Conservation (phyloP, 2,797 vertebrate species). For the Toxotes lorentzi region DNA sequence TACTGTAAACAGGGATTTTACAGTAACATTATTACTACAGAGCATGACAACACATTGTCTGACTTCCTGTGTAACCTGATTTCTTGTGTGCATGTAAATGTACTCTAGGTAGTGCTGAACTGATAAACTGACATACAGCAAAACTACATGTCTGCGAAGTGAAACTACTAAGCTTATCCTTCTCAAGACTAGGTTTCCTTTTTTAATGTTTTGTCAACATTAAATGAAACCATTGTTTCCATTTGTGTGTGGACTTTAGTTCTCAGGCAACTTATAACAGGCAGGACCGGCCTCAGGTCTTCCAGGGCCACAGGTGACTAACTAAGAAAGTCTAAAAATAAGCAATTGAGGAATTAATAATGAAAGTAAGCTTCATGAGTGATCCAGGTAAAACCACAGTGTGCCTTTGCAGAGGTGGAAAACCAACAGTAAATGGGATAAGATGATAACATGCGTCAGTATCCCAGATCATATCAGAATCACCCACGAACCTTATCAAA, state of each 20-base stretch:
- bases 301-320: background rate
- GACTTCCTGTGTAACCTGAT: background rate
- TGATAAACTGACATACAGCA: no score
- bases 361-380: background rate
- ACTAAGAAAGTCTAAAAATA: background rate
- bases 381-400: background rate
- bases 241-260: background rate
- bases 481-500: background rate
- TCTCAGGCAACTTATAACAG: background rate
- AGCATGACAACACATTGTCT: background rate
- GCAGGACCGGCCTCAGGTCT: no score
- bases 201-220: background rate
- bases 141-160: no score
- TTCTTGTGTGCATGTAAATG: background rate
- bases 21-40: background rate
- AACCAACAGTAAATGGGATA: background rate
- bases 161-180: no score
- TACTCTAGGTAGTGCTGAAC: background rate
- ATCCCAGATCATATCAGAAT: background rate
- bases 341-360: background rate
- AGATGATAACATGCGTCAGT: background rate
- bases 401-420: background rate
- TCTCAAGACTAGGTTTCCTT: background rate
- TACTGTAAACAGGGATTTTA: background rate
- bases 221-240: background rate